Evolutionary conservation across 2,888 invertebrate genomes (phyloP).

Genomic region (Vesta saturnalis): DNA sequence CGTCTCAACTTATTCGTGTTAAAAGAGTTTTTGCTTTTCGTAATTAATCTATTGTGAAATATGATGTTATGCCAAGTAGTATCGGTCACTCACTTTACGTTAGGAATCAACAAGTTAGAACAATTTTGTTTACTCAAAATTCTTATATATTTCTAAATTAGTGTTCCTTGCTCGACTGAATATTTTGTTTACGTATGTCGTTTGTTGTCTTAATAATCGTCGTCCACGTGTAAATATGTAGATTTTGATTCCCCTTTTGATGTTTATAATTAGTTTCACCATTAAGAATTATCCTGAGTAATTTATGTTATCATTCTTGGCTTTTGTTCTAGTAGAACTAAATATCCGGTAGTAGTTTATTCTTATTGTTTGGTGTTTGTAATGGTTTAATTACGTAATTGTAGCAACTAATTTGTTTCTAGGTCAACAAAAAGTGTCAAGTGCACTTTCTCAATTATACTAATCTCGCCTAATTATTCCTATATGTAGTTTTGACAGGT

Average conservation of each 20-base stretch:
- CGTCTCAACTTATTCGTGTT: no score
- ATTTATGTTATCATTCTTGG: not conserved
- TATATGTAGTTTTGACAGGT: constrained; percentile 13
- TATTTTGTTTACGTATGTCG: no score
- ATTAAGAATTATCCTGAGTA: not conserved
- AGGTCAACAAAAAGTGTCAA: constrained; percentile 30
- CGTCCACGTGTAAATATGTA: no score
- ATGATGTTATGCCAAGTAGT: no score
- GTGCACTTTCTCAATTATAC: constrained; percentile 31
- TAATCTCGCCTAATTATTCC: constrained; percentile 28
- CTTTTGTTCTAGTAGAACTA: not conserved
- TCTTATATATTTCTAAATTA: no score
- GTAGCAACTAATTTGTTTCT: constrained; percentile 21
- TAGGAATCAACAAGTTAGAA: no score
- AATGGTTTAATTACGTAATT: constrained; percentile 26
- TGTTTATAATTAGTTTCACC: not conserved
- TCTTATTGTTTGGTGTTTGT: constrained; percentile 14
- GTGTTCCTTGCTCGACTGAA: no score
- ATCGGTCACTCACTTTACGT: no score
- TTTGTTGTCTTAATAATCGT: no score
- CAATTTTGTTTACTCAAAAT: no score
- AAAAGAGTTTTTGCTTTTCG: no score
- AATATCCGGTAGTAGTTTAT: not conserved
- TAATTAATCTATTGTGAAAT: no score
- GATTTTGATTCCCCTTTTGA: not conserved